phyloP scores from a whole-genome alignment of 2,888 invertebrate species.

The Agonopterix alstromeriana region DNA sequence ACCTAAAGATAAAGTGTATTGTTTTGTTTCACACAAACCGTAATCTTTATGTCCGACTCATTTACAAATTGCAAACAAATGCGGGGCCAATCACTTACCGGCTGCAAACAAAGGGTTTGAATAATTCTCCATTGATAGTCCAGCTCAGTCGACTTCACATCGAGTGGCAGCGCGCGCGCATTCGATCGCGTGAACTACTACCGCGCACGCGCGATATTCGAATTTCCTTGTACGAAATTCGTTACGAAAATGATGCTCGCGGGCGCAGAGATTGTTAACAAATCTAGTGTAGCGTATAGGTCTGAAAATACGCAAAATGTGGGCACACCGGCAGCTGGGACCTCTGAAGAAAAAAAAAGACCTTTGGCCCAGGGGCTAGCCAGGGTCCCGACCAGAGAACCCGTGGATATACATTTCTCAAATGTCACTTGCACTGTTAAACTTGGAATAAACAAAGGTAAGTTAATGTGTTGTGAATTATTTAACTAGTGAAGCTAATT shows the following conservation, averaged over 20 bases:
- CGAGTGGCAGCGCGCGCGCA: slow-evolving; percentile 40
- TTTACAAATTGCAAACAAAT: slow-evolving; percentile 41
- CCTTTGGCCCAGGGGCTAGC: slow-evolving; percentile 25
- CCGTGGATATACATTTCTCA: slow-evolving; percentile 84
- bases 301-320: slow-evolving; percentile 11
- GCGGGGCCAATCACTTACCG: slow-evolving; percentile 34
- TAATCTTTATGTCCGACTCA: slow-evolving; percentile 4
- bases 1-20: background rate
- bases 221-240: background rate
- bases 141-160: slow-evolving; percentile 22
- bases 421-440: slow-evolving; percentile 84
- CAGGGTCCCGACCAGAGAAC: slow-evolving; percentile 50
- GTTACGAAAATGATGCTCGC: slow-evolving; percentile 57
- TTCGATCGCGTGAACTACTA: slow-evolving; percentile 36
- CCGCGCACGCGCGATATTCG: slow-evolving; percentile 41
- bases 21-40: background rate
- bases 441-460: slow-evolving; percentile 85
- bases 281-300: slow-evolving; percentile 43
- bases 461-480: slow-evolving; percentile 16
- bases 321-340: slow-evolving; percentile 10
- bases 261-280: slow-evolving; percentile 60
- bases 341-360: slow-evolving; percentile 2
- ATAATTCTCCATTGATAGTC: slow-evolving; percentile 13
- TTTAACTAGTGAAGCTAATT: no score
- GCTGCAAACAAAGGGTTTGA: slow-evolving; percentile 40